phyloP scores from a whole-genome alignment of 2,888 invertebrate genomes.

The Drosophila borealis region DNA sequence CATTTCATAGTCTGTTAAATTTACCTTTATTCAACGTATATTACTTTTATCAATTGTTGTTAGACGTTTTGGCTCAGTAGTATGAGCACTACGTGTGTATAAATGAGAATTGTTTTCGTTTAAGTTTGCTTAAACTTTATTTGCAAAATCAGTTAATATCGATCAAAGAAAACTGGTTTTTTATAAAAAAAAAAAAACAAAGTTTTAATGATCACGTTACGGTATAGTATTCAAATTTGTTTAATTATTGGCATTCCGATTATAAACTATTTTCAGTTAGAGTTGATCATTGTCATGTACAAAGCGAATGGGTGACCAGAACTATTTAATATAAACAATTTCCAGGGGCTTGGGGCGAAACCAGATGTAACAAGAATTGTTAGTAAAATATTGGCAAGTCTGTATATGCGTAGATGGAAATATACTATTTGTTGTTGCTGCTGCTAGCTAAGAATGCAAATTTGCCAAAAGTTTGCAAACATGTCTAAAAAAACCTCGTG shows the following conservation, averaged over 20 bases:
- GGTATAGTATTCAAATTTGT: background rate
- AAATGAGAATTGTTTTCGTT: background rate
- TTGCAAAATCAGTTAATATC: background rate
- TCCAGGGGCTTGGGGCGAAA: too few species aligned
- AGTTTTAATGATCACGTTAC: background rate
- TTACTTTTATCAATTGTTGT: too few species aligned
- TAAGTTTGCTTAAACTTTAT: background rate
- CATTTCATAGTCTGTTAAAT: too few species aligned
- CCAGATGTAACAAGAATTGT: too few species aligned
- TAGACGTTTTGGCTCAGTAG: too few species aligned
- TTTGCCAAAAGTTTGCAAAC: slow-evolving; percentile 32
- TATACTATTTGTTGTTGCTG: slow-evolving; percentile 1
- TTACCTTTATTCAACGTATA: too few species aligned
- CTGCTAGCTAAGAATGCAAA: slow-evolving; percentile 27
- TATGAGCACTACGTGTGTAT: too few species aligned
- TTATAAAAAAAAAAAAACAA: too few species aligned
- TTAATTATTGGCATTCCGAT: background rate
- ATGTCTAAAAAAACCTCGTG: slow-evolving; percentile 29
- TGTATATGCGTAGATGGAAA: background rate
- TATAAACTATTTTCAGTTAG: background rate
- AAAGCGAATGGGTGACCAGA: slow-evolving; percentile 35
- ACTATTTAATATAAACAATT: slow-evolving; percentile 17
- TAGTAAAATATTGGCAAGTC: background rate
- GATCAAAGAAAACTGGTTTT: background rate
- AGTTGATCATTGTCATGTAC: background rate